Evolutionary conservation across 2,888 invertebrate genomes (phyloP).

Genomic region (Cephus runcator): DNA sequence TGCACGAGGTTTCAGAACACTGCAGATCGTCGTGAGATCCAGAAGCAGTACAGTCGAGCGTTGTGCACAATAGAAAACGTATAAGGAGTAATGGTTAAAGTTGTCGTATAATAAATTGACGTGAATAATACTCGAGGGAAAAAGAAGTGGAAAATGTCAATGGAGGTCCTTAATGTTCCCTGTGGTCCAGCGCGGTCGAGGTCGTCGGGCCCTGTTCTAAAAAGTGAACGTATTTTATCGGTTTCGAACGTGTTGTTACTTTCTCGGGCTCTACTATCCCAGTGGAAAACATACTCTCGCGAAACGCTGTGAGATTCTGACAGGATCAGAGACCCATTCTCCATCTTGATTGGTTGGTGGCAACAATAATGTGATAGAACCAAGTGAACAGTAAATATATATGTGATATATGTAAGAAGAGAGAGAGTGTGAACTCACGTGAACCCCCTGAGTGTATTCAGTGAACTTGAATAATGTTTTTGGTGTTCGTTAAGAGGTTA

Average conservation of each 20-base stretch:
- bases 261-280: conserved; percentile 45
- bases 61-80: background rate
- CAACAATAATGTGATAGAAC: background rate
- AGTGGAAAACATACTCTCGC: conserved; percentile 41
- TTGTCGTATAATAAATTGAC: background rate
- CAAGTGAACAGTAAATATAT: background rate
- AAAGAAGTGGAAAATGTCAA: background rate
- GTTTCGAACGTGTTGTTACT: conserved; percentile 36
- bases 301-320: background rate
- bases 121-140: background rate
- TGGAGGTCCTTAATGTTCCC: background rate
- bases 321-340: background rate
- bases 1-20: background rate
- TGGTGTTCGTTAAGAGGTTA: background rate
- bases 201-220: conserved; percentile 16
- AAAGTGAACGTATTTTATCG: conserved; percentile 44
- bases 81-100: background rate
- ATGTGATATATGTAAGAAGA: background rate
- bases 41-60: background rate
- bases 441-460: background rate
- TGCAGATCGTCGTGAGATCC: background rate
- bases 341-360: background rate
- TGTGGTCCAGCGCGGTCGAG: conserved; percentile 6
- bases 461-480: background rate
- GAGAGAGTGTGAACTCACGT: background rate